These are phyloP conservation scores for Neelides sp. DNA, from an alignment of 1,140 invertebrate species.

Conservation along the genomic window DNA sequence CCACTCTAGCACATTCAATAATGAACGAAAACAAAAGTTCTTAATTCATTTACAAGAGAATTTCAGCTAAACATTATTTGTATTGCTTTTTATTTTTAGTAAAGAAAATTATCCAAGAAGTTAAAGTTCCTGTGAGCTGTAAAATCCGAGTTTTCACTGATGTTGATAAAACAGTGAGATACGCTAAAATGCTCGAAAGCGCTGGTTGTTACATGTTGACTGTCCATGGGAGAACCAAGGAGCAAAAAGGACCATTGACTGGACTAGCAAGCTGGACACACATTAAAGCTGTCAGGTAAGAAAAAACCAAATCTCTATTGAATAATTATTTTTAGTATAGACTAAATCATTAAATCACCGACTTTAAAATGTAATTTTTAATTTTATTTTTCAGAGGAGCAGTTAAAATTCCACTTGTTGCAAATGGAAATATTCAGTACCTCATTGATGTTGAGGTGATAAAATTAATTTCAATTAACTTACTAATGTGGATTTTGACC, in stretches of 20 bases:
- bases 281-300: conserved; percentile 77
- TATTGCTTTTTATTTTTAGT: conserved; percentile 44
- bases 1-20: too few species aligned
- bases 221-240: conserved; percentile 88
- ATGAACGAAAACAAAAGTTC: too few species aligned
- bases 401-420: conserved; percentile 83
- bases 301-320: conserved; percentile 14
- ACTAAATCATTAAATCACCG: background rate
- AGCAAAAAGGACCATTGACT: conserved; percentile 89
- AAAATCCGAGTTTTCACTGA: conserved; percentile 87
- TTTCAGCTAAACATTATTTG: too few species aligned
- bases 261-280: conserved; percentile 89
- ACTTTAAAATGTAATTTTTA: conserved; percentile 10
- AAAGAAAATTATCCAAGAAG: conserved; percentile 41
- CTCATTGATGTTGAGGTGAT: conserved; percentile 73
- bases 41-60: too few species aligned
- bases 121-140: conserved; percentile 80
- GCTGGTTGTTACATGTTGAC: conserved; percentile 85
- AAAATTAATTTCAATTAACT: too few species aligned
- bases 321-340: background rate
- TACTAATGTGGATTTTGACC: too few species aligned
- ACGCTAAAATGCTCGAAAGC: conserved; percentile 87
- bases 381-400: conserved; percentile 50
- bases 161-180: conserved; percentile 73
- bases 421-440: conserved; percentile 95